Conservation (phyloP, 92 coral and sea anemone genomes). For the Actinostola sp. region DNA sequence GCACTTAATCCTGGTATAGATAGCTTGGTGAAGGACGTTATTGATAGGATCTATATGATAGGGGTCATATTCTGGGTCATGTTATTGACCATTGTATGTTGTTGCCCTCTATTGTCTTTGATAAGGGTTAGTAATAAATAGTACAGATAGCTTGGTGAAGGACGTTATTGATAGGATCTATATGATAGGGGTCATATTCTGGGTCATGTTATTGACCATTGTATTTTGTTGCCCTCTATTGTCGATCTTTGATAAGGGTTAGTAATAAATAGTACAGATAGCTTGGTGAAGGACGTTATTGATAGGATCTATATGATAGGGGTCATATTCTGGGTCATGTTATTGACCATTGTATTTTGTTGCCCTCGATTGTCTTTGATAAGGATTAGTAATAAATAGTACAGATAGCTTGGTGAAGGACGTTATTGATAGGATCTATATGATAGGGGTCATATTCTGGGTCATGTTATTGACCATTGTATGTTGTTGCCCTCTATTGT, state of each 20-base stretch:
- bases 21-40: constrained; percentile 71
- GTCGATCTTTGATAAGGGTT: constrained; percentile 80
- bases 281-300: constrained; percentile 73
- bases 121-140: constrained; percentile 76
- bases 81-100: constrained; percentile 69
- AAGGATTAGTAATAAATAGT: constrained; percentile 70
- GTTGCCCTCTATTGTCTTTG: constrained; percentile 87
- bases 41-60: constrained; percentile 79
- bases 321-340: constrained; percentile 85
- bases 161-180: constrained; percentile 79
- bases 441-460: constrained; percentile 91
- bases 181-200: constrained; percentile 81
- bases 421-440: constrained; percentile 74
- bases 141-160: no score
- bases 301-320: constrained; percentile 86
- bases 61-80: constrained; percentile 91
- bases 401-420: constrained; percentile 65
- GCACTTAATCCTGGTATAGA: constrained; percentile 57
- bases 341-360: constrained; percentile 73
- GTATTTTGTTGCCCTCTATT: constrained; percentile 85
- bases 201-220: constrained; percentile 76
- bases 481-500: constrained; percentile 90
- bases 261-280: constrained; percentile 56
- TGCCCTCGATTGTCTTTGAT: constrained; percentile 88
- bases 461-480: constrained; percentile 71